Evolutionary conservation across 92 coral and sea anemone species (phyloP).

Genomic region (Muricea muricata): DNA sequence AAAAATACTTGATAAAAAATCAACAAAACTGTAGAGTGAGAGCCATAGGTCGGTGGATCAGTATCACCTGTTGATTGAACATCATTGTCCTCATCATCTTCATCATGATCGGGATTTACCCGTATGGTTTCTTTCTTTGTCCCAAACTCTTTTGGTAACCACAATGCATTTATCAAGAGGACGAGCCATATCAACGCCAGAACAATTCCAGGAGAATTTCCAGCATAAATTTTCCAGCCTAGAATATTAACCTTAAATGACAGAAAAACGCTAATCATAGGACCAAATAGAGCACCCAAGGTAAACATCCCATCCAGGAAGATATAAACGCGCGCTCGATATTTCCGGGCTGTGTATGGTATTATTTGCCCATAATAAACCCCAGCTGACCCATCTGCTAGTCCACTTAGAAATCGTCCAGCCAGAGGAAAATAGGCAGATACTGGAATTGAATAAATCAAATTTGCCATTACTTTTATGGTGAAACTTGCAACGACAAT

Average conservation of each 20-base stretch:
- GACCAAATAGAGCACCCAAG: constrained; percentile 1
- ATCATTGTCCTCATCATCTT: neutral
- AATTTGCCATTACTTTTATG: neutral
- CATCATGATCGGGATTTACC: neutral
- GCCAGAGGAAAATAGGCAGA: constrained; percentile 18
- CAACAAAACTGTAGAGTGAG: neutral
- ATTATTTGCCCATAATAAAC: constrained; percentile 10
- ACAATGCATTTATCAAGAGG: neutral
- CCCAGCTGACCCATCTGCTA: neutral
- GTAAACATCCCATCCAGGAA: constrained; percentile 9
- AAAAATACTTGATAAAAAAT: neutral
- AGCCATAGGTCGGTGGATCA: neutral
- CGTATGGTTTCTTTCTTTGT: neutral
- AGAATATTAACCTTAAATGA: neutral
- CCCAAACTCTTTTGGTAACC: neutral
- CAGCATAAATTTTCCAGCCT: constrained; percentile 16
- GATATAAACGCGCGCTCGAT: neutral
- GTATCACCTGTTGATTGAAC: neutral
- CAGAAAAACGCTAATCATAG: constrained; percentile 15
- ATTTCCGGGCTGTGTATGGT: neutral
- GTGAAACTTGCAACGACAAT: neutral
- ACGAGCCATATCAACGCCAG: neutral
- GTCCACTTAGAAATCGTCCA: constrained; percentile 5
- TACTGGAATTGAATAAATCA: constrained; percentile 14
- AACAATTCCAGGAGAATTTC: neutral